Evolutionary conservation across 2,888 invertebrate species (phyloP).

Genomic region (Halocaridina rubra): DNA sequence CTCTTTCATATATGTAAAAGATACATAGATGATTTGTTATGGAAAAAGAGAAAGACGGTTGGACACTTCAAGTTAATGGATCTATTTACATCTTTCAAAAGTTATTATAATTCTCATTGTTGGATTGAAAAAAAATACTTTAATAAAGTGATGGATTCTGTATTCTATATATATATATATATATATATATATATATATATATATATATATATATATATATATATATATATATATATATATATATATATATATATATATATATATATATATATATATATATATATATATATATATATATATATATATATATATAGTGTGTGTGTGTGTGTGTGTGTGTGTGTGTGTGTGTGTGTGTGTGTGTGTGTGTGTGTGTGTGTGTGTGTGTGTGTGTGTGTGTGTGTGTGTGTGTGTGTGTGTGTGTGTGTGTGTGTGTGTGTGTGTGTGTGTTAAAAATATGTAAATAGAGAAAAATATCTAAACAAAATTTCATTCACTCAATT

Average conservation of each 20-base stretch:
- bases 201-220: conserved; percentile 5
- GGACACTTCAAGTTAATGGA: not conserved
- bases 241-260: conserved; percentile 30
- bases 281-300: not conserved
- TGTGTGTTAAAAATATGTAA: too few species aligned
- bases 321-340: too few species aligned
- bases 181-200: not conserved
- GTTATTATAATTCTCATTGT: too few species aligned
- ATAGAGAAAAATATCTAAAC: too few species aligned
- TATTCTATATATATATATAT: too few species aligned
- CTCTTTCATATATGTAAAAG: not conserved
- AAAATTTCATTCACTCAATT: too few species aligned
- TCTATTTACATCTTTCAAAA: not conserved
- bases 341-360: too few species aligned
- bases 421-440: too few species aligned
- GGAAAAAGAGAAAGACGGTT: not conserved
- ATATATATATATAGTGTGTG: not conserved
- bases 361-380: too few species aligned
- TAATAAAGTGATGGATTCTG: not conserved
- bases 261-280: not conserved
- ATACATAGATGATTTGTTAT: not conserved
- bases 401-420: too few species aligned
- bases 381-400: not conserved
- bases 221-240: conserved; percentile 30
- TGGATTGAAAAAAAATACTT: not conserved